Conservation (phyloP, 2,113 vertebrate species). For the human region GRCh38 chr4:41478501-41479000, state of each 20-base stretch:
- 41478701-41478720: constrained; percentile 14
- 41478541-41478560: neutral
- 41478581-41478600: constrained; percentile 56
- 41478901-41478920: neutral
- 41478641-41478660: neutral
- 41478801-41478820: neutral
- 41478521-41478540: neutral
- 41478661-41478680: constrained; percentile 49
- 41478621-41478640: neutral
- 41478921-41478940: neutral
- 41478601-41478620: constrained; percentile 54
- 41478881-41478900: neutral
- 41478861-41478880: neutral
- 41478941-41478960: neutral
- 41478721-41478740: constrained; percentile 12
- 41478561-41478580: constrained; percentile 59
- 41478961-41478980: neutral
- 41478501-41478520: constrained; percentile 5
- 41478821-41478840: neutral
- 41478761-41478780: neutral
- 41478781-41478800: neutral
- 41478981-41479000: constrained; percentile 14
- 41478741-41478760: neutral
- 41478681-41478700: constrained; percentile 21
- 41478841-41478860: neutral